Evolutionary conservation across 2,888 invertebrate genomes (phyloP).

Genomic region (Eupeodes latifasciatus): DNA sequence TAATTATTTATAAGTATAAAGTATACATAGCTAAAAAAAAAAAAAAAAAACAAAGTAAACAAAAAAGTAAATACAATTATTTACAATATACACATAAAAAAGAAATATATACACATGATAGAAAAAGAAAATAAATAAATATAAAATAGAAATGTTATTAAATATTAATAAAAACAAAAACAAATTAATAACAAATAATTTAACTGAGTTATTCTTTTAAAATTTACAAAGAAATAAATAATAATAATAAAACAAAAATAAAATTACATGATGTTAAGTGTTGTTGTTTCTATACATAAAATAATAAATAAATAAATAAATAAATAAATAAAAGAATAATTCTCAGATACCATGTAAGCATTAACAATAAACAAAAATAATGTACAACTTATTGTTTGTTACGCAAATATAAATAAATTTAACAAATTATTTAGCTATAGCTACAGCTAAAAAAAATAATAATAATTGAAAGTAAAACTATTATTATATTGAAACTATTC

Average conservation of each 20-base stretch:
- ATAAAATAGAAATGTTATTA: slow-evolving; percentile 37
- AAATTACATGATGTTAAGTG: slow-evolving; percentile 67
- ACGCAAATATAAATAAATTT: slow-evolving; percentile 30
- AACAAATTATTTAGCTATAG: slow-evolving; percentile 38
- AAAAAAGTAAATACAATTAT: slow-evolving; percentile 73
- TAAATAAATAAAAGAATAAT: slow-evolving; percentile 58
- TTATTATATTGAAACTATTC: slow-evolving; percentile 58
- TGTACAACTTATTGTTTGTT: slow-evolving; percentile 65
- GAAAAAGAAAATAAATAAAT: slow-evolving; percentile 39
- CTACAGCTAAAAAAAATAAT: slow-evolving; percentile 13
- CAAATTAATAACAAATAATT: slow-evolving; percentile 23
- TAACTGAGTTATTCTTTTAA: slow-evolving; percentile 71
- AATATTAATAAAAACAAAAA: slow-evolving; percentile 25
- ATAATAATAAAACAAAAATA: too few relatives aligned
- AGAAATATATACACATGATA: slow-evolving; percentile 47
- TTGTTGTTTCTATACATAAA: slow-evolving; percentile 75
- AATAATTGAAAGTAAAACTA: slow-evolving; percentile 17
- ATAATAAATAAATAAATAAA: slow-evolving; percentile 61
- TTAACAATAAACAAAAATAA: slow-evolving; percentile 46
- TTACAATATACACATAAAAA: slow-evolving; percentile 63
- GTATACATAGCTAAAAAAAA: slow-evolving; percentile 41
- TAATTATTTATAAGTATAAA: slow-evolving; percentile 52
- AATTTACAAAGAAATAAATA: slow-evolving; percentile 60
- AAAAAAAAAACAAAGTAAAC: slow-evolving; percentile 39
- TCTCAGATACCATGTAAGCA: slow-evolving; percentile 70